These are phyloP conservation scores for Exephanes ischioxanthus DNA, from an alignment of 2,888 invertebrate species.

Conservation along the genomic window DNA sequence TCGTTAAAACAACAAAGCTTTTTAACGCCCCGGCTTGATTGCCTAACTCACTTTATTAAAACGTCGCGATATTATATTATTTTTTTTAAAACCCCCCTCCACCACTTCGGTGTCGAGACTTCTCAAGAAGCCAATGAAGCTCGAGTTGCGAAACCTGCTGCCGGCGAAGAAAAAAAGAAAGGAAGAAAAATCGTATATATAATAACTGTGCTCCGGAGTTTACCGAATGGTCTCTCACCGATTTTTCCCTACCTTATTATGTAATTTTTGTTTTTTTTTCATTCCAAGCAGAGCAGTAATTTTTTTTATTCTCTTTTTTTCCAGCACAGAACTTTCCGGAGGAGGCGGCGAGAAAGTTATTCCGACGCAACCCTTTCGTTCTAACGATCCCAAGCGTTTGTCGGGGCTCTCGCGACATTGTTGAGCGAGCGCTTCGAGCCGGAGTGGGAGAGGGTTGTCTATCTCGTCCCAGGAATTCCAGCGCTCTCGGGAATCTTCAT, in stretches of 20 bases:
- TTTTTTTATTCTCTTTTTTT: constrained; percentile 45
- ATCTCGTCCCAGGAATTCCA: constrained; percentile 39
- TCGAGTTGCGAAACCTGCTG: constrained; percentile 57
- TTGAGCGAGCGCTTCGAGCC: constrained; percentile 41
- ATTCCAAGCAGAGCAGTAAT: constrained; percentile 44
- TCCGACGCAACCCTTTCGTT: constrained; percentile 67
- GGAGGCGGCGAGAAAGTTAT: not conserved
- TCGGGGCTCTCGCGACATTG: constrained; percentile 51
- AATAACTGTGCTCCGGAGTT: constrained; percentile 48
- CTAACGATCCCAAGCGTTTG: constrained; percentile 53
- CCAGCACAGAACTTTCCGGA: constrained; percentile 33
- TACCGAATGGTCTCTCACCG: constrained; percentile 57
- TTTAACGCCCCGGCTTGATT: constrained; percentile 83
- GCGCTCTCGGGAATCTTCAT: constrained; percentile 48
- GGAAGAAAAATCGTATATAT: not conserved
- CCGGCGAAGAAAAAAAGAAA: constrained; percentile 32
- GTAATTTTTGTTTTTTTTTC: constrained; percentile 24
- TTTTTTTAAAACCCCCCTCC: constrained; percentile 60
- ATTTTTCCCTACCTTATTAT: constrained; percentile 26
- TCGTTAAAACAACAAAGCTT: constrained; percentile 84
- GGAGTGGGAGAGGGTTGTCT: not conserved
- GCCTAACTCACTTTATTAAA: constrained; percentile 84
- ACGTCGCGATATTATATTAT: constrained; percentile 81
- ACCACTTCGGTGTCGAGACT: constrained; percentile 41
- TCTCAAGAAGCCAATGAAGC: constrained; percentile 68